A percentile compares a stretch with the other conserved stretches of the same genome.
phyloP scores from a whole-genome alignment of 2,113 vertebrate genomes.

The Heterocephalus glaber region DNA sequence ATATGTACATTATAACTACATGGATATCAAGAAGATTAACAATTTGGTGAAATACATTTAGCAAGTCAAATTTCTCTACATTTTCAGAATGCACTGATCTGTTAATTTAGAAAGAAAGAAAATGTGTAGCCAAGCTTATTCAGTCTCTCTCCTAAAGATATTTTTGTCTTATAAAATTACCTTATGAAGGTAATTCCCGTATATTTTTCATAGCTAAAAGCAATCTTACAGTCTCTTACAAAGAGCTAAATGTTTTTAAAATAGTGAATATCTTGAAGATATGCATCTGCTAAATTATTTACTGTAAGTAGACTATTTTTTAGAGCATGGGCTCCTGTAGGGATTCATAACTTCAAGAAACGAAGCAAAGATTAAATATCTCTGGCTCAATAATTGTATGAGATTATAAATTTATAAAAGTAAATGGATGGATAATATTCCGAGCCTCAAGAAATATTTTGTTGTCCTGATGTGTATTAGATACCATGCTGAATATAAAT shows the following conservation, averaged over 20 bases:
- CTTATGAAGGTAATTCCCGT: not conserved
- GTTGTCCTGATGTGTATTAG: slow-evolving; percentile 40
- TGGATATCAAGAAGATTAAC: not conserved
- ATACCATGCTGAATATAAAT: slow-evolving; percentile 64
- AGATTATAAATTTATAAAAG: slow-evolving; percentile 63
- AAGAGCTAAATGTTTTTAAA: not conserved
- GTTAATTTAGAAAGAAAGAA: not conserved
- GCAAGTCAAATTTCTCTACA: not conserved
- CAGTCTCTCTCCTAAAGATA: not conserved
- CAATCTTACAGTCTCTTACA: not conserved
- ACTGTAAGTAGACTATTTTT: not conserved
- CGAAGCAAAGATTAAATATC: slow-evolving; percentile 46
- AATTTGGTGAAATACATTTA: not conserved
- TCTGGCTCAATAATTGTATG: slow-evolving; percentile 36
- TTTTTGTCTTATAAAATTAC: not conserved
- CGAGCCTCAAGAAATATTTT: slow-evolving; percentile 55
- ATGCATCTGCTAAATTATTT: not conserved
- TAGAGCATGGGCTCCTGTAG: not conserved
- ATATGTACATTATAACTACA: not conserved
- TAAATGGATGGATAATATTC: slow-evolving; percentile 45
- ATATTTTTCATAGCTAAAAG: not conserved
- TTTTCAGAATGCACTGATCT: not conserved
- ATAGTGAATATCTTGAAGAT: not conserved
- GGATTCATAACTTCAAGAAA: not conserved
- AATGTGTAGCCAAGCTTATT: not conserved